Base-by-base conservation (phyloP, 2,113 vertebrate genomes). In the Sinocyclocheilus anshuiensis region DNA sequence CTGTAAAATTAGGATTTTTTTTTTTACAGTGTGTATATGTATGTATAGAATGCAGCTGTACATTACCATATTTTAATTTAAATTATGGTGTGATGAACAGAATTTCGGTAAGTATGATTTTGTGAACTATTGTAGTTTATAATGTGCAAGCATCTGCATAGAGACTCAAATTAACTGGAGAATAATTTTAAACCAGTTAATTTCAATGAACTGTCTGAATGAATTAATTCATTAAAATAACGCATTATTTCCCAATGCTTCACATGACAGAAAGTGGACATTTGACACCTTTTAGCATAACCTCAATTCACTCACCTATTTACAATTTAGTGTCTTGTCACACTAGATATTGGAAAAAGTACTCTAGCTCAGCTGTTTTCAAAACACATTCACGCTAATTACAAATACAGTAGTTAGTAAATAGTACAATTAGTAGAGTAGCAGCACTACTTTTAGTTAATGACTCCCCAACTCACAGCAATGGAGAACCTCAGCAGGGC, bases 341-440 rank as follows among this genome's bases (percentile, higher is more conserved):
- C 18, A 7, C 15, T 39, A 36, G 63, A 26, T 29, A 4, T 4
- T 67, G 24, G 4, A 67, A 67, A 67, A 67, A 6, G 4, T 65
- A 26, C 22, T 26, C 63, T 65, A 71, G 42, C 48, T 84, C 67
- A 72, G 15, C 45, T 50, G 16, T 72, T 74, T 83, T 59, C 29
- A 59, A 33, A 59, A 57, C 39, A 50, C 74, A 39, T 78, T 77
- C 59, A 67, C 6, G 16, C 42, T 6, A 39, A 72, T 72, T 36
- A 72, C 29, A 72, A 78, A 67, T 59, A 50, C 29, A 72, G 13
- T 36, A 18, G 53, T 55, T 18, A 20, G 53, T 20, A 55, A 55
- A 55, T 55, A 55, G 15, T 5, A 53, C 50, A 53, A 16, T 59
- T 59, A 59, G 55, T 65, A 63, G n/a, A 24, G 63, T 26, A 67